These are phyloP conservation scores for Zootermopsis nevadensis DNA, from an alignment of 2,888 invertebrate genomes.

Conservation along the genomic window DNA sequence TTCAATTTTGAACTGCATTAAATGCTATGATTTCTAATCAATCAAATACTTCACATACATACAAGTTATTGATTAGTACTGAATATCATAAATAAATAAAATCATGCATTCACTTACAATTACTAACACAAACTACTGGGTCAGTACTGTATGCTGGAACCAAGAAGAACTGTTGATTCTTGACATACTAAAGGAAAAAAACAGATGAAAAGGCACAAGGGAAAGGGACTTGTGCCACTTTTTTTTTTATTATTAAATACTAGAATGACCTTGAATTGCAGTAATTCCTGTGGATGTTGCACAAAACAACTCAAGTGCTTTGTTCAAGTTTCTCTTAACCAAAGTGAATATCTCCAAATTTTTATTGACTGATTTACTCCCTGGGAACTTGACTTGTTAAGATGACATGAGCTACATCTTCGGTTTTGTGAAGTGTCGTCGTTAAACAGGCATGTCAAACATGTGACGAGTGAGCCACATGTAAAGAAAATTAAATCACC, in stretches of 20 bases:
- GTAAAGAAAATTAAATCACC: too few relatives aligned
- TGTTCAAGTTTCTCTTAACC: not conserved
- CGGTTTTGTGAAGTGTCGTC: not conserved
- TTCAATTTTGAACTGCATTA: too few relatives aligned
- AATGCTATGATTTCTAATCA: too few relatives aligned
- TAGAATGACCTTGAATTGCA: not conserved
- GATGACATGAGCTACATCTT: not conserved
- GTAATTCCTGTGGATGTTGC: not conserved
- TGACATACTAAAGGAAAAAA: not conserved
- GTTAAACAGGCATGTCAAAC: not conserved
- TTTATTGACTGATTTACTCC: slow-evolving; percentile 9
- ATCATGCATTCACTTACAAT: not conserved
- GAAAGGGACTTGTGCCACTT: not conserved
- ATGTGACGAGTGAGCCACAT: too few relatives aligned
- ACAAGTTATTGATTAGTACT: not conserved
- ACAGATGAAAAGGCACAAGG: not conserved
- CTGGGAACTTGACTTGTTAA: not conserved
- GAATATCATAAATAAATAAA: not conserved
- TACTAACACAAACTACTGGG: slow-evolving; percentile 1
- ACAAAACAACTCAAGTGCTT: not conserved
- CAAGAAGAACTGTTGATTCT: not conserved
- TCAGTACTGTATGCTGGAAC: not conserved
- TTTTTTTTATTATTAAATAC: too few relatives aligned
- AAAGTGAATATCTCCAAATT: not conserved
- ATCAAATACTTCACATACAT: too few relatives aligned